Conservation (phyloP, 2,797 vertebrate genomes). For the Acrocephalus scirpaceus region DNA sequence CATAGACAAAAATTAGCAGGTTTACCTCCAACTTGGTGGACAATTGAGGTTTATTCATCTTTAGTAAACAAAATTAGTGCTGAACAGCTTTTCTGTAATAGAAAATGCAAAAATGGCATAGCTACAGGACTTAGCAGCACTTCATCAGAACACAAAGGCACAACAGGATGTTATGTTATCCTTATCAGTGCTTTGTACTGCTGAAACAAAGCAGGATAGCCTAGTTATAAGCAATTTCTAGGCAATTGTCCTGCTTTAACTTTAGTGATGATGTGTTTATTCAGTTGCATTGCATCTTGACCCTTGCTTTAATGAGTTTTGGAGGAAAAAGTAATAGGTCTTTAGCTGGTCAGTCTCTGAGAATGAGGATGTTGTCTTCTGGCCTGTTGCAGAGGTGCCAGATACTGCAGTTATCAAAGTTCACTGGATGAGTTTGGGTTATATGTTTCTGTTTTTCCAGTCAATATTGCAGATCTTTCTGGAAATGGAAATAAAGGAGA, state of each 20-base stretch:
- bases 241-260: background rate
- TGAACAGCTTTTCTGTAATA: background rate
- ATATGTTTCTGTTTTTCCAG: conserved; percentile 34
- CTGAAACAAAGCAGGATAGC: background rate
- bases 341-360: background rate
- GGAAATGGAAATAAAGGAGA: conserved; percentile 55
- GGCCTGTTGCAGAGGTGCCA: background rate
- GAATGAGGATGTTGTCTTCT: background rate
- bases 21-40: background rate
- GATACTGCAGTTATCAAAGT: background rate
- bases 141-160: background rate
- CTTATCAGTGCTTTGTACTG: background rate
- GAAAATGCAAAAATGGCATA: background rate
- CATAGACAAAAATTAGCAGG: background rate
- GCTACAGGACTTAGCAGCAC: background rate
- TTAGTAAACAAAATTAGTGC: background rate
- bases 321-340: background rate
- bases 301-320: background rate
- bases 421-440: background rate
- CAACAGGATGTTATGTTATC: background rate
- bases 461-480: conserved; percentile 41
- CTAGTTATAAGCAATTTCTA: background rate
- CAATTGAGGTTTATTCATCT: background rate
- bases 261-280: background rate
- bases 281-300: background rate